Evolutionary conservation across 2,797 vertebrate genomes (phyloP).

Genomic region (Calcarius lapponicus): DNA sequence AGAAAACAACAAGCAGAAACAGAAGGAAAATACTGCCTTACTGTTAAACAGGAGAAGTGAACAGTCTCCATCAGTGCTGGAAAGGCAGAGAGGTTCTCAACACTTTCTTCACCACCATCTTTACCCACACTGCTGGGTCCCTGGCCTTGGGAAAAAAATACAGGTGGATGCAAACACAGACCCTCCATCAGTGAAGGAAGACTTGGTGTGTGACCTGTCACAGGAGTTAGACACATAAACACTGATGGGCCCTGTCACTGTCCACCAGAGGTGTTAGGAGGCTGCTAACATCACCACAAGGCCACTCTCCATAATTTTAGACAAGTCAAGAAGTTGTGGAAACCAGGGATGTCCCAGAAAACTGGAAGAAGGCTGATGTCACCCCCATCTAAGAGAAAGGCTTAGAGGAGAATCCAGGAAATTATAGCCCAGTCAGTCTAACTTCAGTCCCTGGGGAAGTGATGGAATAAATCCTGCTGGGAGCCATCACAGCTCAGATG

Average conservation of each 20-base stretch:
- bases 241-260: neutral
- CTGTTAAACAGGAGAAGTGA: neutral
- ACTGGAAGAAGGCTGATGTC: neutral
- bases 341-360: neutral
- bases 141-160: neutral
- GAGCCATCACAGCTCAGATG: neutral
- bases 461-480: neutral
- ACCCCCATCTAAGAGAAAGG: neutral
- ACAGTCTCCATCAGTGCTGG: too few species aligned
- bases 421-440: rapidly evolving
- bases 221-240: neutral
- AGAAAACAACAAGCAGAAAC: neutral
- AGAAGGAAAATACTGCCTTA: neutral
- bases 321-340: neutral
- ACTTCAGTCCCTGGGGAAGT: neutral
- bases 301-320: neutral
- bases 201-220: neutral
- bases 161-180: neutral
- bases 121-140: neutral
- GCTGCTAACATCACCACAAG: neutral
- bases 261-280: neutral
- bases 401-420: neutral
- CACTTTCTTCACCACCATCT: neutral
- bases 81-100: neutral
- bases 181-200: neutral